phyloP scores from a whole-genome alignment of 1,140 invertebrate genomes.

The Nomia melanderi region DNA sequence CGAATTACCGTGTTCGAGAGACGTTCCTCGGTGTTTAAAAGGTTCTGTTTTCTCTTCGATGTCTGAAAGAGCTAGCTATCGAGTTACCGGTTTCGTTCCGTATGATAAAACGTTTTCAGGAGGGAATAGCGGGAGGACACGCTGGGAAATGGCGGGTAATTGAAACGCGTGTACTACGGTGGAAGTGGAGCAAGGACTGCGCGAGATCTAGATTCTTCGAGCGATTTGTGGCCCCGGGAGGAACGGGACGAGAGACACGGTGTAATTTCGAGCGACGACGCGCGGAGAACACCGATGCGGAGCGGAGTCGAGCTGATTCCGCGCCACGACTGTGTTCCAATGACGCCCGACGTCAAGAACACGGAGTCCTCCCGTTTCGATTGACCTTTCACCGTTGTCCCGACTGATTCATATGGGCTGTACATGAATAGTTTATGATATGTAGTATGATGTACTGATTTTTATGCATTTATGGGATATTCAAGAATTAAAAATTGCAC shows the following conservation, averaged over 20 bases:
- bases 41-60: neutral
- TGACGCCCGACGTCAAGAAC: constrained; percentile 18
- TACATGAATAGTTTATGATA: too few species aligned
- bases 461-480: too few species aligned
- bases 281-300: neutral
- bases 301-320: too few species aligned
- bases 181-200: constrained; percentile 31
- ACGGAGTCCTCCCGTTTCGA: constrained; percentile 4
- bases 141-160: constrained; percentile 27
- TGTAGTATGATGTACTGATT: too few species aligned
- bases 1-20: neutral
- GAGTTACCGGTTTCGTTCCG: neutral
- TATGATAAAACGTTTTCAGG: neutral
- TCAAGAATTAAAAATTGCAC: too few species aligned
- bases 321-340: constrained; percentile 12
- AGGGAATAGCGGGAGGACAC: neutral
- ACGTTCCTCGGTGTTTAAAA: neutral
- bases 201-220: constrained; percentile 15
- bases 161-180: constrained; percentile 20
- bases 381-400: constrained; percentile 22
- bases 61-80: neutral
- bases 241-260: neutral
- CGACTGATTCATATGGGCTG: constrained; percentile 16
- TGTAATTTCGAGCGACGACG: constrained; percentile 16
- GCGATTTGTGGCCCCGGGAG: constrained; percentile 30